Evolutionary conservation across 23 tunicate genomes (phyloP).

Genomic region (Diplosoma virens): DNA sequence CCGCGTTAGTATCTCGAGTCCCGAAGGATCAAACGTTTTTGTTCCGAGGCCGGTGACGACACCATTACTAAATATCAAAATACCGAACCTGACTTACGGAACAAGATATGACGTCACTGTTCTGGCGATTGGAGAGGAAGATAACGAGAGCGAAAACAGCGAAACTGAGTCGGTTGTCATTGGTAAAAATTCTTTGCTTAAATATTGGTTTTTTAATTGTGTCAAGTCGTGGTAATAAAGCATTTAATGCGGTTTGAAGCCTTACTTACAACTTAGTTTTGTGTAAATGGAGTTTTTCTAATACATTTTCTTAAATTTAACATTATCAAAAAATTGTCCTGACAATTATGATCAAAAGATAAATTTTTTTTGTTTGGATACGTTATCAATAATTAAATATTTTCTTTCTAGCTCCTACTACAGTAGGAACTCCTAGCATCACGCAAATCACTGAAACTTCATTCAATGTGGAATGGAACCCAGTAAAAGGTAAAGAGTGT

Average conservation of each 20-base stretch:
- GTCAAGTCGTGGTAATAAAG: too few relatives aligned
- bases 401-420: slow-evolving; percentile 2
- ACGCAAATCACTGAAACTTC: background rate
- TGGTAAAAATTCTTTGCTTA: background rate
- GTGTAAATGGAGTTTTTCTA: too few relatives aligned
- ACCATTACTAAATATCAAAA: background rate
- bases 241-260: too few relatives aligned
- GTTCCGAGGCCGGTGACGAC: background rate
- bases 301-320: too few relatives aligned
- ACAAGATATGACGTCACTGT: background rate
- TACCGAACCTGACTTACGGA: slow-evolving; percentile 3
- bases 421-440: background rate
- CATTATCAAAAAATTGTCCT: too few relatives aligned
- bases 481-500: slow-evolving; percentile 15
- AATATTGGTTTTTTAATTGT: too few relatives aligned
- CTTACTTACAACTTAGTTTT: too few relatives aligned
- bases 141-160: background rate
- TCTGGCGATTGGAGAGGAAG: background rate
- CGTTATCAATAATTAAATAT: too few relatives aligned
- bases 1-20: too few relatives aligned
- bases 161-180: background rate
- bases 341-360: too few relatives aligned
- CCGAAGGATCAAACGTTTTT: too few relatives aligned
- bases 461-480: background rate
- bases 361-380: too few relatives aligned